These are phyloP conservation scores for Platerodrilus igneus DNA, from an alignment of 2,888 invertebrate species.

Conservation along the genomic window DNA sequence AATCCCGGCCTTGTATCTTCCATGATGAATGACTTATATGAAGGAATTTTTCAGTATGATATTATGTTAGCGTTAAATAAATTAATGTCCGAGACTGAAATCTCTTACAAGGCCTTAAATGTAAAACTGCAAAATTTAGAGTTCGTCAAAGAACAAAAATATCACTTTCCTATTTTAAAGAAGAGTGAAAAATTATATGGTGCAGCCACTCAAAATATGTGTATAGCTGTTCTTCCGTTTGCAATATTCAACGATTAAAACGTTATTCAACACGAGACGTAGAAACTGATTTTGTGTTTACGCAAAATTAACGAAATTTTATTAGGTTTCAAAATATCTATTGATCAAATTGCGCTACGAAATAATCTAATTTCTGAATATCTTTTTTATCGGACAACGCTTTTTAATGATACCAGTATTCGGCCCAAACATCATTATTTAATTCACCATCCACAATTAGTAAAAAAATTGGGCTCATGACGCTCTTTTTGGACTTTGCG, in stretches of 20 bases:
- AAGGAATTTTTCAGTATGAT: constrained; percentile 31
- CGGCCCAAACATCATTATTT: constrained; percentile 30
- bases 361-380: constrained; percentile 7
- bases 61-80: constrained; percentile 27
- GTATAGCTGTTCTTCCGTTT: constrained; percentile 14
- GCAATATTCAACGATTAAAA: constrained; percentile 9
- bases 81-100: constrained; percentile 14
- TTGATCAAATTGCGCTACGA: constrained; percentile 9
- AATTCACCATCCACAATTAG: constrained; percentile 27
- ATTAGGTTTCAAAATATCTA: constrained; percentile 3
- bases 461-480: constrained; percentile 26
- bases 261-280: constrained; percentile 5
- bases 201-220: constrained; percentile 10
- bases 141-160: constrained; percentile 20
- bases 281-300: constrained; percentile 10
- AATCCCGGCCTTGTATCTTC: constrained; percentile 33
- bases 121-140: constrained; percentile 5
- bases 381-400: constrained; percentile 11
- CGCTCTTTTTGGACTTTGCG: constrained; percentile 24
- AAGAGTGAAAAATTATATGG: constrained; percentile 15
- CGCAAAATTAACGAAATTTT: constrained; percentile 5
- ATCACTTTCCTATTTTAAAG: constrained; percentile 11
- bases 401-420: constrained; percentile 18
- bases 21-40: constrained; percentile 33
- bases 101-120: constrained; percentile 16